A percentile compares a stretch with the other conserved stretches of the same genome.
Evolutionary conservation across 2,797 vertebrate species (phyloP).

Genomic region (Menidia menidia): DNA sequence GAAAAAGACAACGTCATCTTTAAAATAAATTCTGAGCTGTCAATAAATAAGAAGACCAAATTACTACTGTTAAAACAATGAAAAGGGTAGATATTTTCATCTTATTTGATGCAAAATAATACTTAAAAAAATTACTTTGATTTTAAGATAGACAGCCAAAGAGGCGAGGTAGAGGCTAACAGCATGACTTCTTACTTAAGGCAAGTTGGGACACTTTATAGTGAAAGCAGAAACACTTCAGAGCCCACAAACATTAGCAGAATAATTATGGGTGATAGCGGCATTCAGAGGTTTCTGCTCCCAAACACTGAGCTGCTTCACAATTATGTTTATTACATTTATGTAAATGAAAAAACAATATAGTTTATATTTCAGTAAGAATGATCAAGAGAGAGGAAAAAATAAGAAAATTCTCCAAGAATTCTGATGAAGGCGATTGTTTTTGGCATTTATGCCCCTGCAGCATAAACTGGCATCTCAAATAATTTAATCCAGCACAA

Average conservation of each 20-base stretch:
- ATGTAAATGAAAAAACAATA: neutral
- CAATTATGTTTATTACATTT: neutral
- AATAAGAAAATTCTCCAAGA: neutral
- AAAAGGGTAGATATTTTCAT: neutral
- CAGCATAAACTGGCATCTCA: neutral
- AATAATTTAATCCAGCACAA: no score
- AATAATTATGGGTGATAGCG: neutral
- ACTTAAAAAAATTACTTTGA: neutral
- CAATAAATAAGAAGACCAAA: neutral
- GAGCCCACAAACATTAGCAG: neutral
- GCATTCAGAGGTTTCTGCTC: neutral
- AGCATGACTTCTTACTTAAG: constrained; percentile 17
- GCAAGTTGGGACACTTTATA: constrained; percentile 19
- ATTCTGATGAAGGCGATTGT: neutral
- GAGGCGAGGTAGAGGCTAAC: constrained; percentile 52
- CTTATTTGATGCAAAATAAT: no score
- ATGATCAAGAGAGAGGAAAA: neutral
- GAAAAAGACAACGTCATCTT: neutral
- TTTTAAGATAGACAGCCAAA: constrained; percentile 7
- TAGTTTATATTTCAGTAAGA: constrained; percentile 9
- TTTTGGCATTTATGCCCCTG: neutral
- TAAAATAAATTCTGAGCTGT: neutral
- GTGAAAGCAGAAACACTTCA: neutral
- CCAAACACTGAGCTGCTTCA: neutral
- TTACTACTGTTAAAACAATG: neutral